Evolutionary conservation across 1,140 invertebrate species (phyloP).

Genomic region (Metaphire vulgaris): DNA sequence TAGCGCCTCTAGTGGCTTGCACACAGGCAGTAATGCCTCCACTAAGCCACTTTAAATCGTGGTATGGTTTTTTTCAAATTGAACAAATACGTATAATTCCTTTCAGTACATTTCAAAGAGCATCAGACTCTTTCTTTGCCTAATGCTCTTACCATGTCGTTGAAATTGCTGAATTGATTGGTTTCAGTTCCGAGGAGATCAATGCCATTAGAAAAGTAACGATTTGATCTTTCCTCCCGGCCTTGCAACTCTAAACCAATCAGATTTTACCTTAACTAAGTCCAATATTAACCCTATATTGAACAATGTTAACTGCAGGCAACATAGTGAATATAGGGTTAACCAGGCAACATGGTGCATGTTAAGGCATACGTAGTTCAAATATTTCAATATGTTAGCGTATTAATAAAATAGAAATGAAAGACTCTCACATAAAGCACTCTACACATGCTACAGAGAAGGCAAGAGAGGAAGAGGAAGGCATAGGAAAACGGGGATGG

Average conservation of each 20-base stretch:
- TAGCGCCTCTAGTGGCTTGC: too few species aligned
- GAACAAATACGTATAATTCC: too few species aligned
- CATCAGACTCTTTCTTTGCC: too few species aligned
- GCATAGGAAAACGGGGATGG: too few species aligned
- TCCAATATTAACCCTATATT: neutral
- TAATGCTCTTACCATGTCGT: neutral
- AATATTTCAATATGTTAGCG: neutral
- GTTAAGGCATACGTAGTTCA: neutral
- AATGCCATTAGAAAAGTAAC: constrained; percentile 63
- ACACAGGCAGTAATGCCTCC: too few species aligned
- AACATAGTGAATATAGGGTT: too few species aligned
- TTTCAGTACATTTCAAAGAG: too few species aligned
- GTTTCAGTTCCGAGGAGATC: constrained; percentile 17
- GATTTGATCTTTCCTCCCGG: constrained; percentile 77
- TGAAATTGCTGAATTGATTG: neutral
- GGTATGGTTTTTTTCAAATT: too few species aligned
- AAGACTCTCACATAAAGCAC: too few species aligned
- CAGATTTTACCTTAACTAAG: neutral
- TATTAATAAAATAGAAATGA: neutral
- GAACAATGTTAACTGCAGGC: too few species aligned
- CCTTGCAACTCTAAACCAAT: constrained; percentile 64
- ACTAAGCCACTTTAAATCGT: too few species aligned
- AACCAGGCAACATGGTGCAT: neutral
- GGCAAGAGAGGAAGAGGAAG: neutral
- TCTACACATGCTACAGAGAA: neutral